Evolutionary conservation across 2,888 invertebrate genomes (phyloP).

Genomic region (Tuberolachnus salignus): DNA sequence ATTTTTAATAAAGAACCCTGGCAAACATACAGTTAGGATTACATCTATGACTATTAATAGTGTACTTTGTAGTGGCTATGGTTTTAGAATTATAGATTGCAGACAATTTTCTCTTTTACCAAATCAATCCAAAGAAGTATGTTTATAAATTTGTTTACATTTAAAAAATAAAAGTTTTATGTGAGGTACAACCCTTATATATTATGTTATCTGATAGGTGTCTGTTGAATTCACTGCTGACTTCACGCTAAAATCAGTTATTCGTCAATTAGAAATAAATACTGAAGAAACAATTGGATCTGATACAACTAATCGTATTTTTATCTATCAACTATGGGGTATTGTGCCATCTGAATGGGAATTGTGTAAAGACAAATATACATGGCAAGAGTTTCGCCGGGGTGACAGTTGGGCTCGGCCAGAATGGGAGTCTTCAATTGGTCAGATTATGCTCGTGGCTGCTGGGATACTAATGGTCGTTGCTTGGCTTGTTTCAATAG

Average conservation of each 20-base stretch:
- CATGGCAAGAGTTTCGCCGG: slow-evolving; percentile 47
- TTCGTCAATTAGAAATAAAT: slow-evolving; percentile 46
- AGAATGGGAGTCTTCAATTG: slow-evolving; percentile 37
- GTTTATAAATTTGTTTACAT: not conserved
- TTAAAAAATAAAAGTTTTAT: not conserved
- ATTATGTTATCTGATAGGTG: slow-evolving; percentile 9
- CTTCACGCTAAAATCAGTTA: slow-evolving; percentile 34
- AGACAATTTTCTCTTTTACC: slow-evolving; percentile 50
- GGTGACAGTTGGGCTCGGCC: slow-evolving; percentile 42
- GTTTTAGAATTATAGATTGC: slow-evolving; percentile 49
- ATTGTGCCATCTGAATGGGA: slow-evolving; percentile 54
- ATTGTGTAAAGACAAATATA: slow-evolving; percentile 48
- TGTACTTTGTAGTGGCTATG: slow-evolving; percentile 44
- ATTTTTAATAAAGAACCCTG: slow-evolving; percentile 54
- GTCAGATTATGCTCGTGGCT: slow-evolving; percentile 31
- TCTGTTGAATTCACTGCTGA: slow-evolving; percentile 52
- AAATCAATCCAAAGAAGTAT: slow-evolving; percentile 52
- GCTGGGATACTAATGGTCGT: slow-evolving; percentile 27
- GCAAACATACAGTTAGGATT: slow-evolving; percentile 46
- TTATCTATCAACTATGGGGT: slow-evolving; percentile 47
- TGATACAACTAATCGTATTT: slow-evolving; percentile 41
- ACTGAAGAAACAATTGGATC: slow-evolving; percentile 48
- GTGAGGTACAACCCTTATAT: not conserved
- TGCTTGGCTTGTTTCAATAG: slow-evolving; percentile 42
- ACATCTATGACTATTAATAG: slow-evolving; percentile 51